A percentile compares a stretch with the other conserved stretches of the same genome.
These are phyloP conservation scores for Squalus acanthias DNA, from an alignment of 2,797 vertebrate genomes.

Conservation along the genomic window DNA sequence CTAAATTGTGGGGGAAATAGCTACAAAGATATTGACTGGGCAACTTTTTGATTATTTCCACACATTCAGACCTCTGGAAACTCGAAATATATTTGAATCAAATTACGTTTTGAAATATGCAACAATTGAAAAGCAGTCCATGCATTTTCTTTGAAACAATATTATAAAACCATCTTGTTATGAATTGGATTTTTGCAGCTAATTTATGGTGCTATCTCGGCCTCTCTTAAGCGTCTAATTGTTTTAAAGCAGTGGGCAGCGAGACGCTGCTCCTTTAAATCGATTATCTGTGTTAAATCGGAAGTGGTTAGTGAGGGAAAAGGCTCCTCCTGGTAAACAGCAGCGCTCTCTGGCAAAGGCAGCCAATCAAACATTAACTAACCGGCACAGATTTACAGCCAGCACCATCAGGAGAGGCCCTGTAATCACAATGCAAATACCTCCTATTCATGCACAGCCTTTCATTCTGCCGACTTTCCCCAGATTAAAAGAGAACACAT, in stretches of 20 bases:
- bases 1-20: neutral
- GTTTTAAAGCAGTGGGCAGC: neutral
- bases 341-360: neutral
- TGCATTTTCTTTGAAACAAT: neutral
- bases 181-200: neutral
- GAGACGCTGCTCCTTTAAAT: conserved; percentile 19
- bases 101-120: neutral
- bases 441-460: neutral
- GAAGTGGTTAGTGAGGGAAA: conserved; percentile 31
- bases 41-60: neutral
- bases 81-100: neutral
- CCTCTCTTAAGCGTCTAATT: neutral
- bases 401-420: neutral
- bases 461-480: neutral
- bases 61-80: neutral
- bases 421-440: conserved; percentile 33
- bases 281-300: conserved; percentile 28
- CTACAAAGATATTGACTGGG: neutral
- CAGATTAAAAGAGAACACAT: conserved; percentile 19
- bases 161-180: too few species aligned
- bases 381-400: neutral
- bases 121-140: neutral
- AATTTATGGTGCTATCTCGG: neutral
- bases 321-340: neutral
- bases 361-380: conserved; percentile 26